Evolutionary conservation across 2,113 vertebrate genomes (phyloP), one percentile per base, ranked within the genome.

Genomic region (Engraulis encrasicolus): DNA sequence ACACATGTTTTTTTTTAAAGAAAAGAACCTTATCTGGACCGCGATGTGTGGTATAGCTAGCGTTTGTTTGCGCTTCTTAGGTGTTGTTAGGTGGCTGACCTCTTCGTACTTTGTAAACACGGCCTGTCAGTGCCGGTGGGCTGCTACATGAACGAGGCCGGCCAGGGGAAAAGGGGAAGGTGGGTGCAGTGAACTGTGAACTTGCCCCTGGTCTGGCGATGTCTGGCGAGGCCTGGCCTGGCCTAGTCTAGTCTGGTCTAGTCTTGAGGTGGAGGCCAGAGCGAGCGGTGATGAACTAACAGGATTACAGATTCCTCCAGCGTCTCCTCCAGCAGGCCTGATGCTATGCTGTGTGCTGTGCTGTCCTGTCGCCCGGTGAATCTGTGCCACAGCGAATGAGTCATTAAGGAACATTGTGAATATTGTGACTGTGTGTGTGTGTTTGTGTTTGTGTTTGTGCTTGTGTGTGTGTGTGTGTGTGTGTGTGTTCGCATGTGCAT

Each of bases 141-240:
- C n/a, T n/a, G 79, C 50, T 74, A 81, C 82, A 84, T 81, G 52
- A 17, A 74, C 34, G 6, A 38, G 36, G 37, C n/a, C n/a, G n/a
- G n/a, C n/a, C n/a, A n/a, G n/a, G n/a, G n/a, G n/a, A n/a, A n/a
- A n/a, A n/a, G n/a, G n/a, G n/a, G n/a, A n/a, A n/a, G 84, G 79
- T 83, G 78, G 50, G 50, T 90, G 90, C 90, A 90, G 86, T 91
- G 89, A 93, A 91, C 91, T 90, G 90, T 91, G 88, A 92, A 89
- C 83, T 15, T 17, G 87, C 84, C 89, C n/a, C n/a, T n/a, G n/a
- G n/a, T n/a, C n/a, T n/a, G n/a, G n/a, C n/a, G n/a, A n/a, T n/a
- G n/a, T n/a, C n/a, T n/a, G n/a, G n/a, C n/a, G n/a, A n/a, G n/a
- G n/a, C n/a, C n/a, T n/a, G n/a, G n/a, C n/a, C n/a, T n/a, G n/a